A percentile compares a stretch with the other conserved stretches of the same genome.
These are phyloP conservation scores for Hippoglossus stenolepis DNA, from an alignment of 2,113 vertebrate genomes.

Conservation along the genomic window DNA sequence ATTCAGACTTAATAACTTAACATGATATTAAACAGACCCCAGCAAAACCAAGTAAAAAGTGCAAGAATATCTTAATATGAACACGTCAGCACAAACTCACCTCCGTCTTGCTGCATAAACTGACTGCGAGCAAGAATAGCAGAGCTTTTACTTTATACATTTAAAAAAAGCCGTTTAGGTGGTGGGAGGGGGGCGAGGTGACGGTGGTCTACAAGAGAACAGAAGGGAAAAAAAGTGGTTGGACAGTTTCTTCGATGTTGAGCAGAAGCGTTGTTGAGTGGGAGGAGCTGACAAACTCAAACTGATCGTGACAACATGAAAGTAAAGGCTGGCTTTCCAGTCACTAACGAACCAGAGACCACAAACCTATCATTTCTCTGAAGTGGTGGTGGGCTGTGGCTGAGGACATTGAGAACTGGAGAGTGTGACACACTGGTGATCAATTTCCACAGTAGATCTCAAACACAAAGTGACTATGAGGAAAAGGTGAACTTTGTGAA, in stretches of 20 bases:
- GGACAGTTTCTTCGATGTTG: not conserved
- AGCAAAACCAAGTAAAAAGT: not conserved
- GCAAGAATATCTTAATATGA: not conserved
- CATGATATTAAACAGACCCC: not conserved
- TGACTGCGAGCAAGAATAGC: slow-evolving; percentile 2
- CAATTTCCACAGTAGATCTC: too few relatives aligned
- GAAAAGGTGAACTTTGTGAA: too few relatives aligned
- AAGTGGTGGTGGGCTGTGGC: slow-evolving; percentile 44
- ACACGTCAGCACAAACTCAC: slow-evolving; percentile 36
- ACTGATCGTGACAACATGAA: slow-evolving; percentile 13
- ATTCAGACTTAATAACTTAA: not conserved
- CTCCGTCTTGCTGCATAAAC: slow-evolving; percentile 21
- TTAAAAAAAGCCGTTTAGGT: not conserved
- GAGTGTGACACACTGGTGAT: not conserved
- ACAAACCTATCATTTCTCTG: slow-evolving; percentile 51
- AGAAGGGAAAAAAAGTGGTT: slow-evolving; percentile 6
- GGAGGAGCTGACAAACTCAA: slow-evolving; percentile 17
- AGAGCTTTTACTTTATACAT: not conserved
- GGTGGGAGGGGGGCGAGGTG: not conserved
- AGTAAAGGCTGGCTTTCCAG: slow-evolving; percentile 43
- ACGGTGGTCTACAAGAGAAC: slow-evolving; percentile 28
- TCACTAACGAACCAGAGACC: slow-evolving; percentile 26
- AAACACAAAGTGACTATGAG: too few relatives aligned
- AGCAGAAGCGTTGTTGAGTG: not conserved
- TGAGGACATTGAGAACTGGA: not conserved